Evolutionary conservation across 2,113 vertebrate genomes (phyloP).

Genomic region (Tupaia tana): DNA sequence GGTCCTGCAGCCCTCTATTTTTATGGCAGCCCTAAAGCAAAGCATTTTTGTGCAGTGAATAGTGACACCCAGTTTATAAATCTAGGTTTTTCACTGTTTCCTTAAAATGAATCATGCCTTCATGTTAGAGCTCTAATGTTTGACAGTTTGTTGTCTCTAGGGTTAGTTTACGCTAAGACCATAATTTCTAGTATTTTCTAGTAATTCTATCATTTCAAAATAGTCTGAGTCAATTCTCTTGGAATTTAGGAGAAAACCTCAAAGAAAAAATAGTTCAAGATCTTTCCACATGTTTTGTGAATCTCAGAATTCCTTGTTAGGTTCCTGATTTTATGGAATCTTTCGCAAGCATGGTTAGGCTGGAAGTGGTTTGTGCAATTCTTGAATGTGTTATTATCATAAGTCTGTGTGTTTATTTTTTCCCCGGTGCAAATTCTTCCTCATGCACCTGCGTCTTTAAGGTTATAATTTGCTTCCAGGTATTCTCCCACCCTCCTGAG

Average conservation of each 20-base stretch:
- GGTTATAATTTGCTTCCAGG: background rate
- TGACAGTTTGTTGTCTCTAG: background rate
- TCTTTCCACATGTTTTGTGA: slow-evolving; percentile 29
- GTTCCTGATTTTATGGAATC: slow-evolving; percentile 20
- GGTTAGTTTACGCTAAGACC: background rate
- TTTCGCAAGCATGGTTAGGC: background rate
- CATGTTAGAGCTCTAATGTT: background rate
- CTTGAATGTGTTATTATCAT: background rate
- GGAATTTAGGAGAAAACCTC: slow-evolving; percentile 42
- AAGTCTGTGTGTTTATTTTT: background rate
- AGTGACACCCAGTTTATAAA: background rate
- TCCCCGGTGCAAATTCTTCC: background rate
- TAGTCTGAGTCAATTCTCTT: slow-evolving; percentile 43
- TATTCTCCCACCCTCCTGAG: accelerated
- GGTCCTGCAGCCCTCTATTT: background rate
- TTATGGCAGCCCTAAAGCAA: background rate
- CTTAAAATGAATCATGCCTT: slow-evolving; percentile 19
- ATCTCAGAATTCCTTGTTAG: slow-evolving; percentile 38
- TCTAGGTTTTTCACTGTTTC: background rate
- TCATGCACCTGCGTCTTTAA: background rate
- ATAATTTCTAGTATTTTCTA: slow-evolving; percentile 47
- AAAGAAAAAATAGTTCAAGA: slow-evolving; percentile 20
- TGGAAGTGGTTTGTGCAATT: background rate
- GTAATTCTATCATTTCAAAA: slow-evolving; percentile 54
- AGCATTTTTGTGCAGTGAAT: background rate